Evolutionary conservation across 2,113 vertebrate species (phyloP).

Genomic region (Xiphorhynchus elegans): DNA sequence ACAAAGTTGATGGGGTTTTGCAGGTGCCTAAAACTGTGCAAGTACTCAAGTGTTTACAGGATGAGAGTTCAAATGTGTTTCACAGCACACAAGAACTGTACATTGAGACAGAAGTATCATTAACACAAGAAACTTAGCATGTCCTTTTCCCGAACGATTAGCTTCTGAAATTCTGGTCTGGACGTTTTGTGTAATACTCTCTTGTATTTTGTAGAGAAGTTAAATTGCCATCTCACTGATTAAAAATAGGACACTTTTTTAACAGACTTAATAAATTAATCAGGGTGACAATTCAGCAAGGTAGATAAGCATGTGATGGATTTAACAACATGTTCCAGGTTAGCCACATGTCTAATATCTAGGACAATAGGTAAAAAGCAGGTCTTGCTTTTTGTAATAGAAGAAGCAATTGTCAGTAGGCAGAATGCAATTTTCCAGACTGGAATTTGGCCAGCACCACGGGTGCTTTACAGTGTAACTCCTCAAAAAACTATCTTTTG

Average conservation of each 20-base stretch:
- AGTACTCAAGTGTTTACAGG: not conserved
- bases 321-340: not conserved
- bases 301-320: conserved; percentile 34
- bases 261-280: not conserved
- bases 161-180: not conserved
- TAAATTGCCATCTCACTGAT: not conserved
- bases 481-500: not conserved
- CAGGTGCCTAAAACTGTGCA: not conserved
- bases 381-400: not conserved
- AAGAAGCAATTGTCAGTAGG: not conserved
- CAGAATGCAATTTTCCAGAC: not conserved
- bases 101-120: not conserved
- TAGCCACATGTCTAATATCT: not conserved
- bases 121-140: not conserved
- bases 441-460: not conserved
- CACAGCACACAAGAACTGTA: not conserved
- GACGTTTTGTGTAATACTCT: not conserved
- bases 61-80: not conserved
- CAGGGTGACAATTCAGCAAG: not conserved
- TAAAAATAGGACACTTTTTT: not conserved
- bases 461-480: not conserved
- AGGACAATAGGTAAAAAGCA: not conserved
- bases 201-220: not conserved
- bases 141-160: not conserved
- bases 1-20: not conserved